Evolutionary conservation across 2,888 invertebrate species (phyloP).

Genomic region (Pachymerium ferrugineum): DNA sequence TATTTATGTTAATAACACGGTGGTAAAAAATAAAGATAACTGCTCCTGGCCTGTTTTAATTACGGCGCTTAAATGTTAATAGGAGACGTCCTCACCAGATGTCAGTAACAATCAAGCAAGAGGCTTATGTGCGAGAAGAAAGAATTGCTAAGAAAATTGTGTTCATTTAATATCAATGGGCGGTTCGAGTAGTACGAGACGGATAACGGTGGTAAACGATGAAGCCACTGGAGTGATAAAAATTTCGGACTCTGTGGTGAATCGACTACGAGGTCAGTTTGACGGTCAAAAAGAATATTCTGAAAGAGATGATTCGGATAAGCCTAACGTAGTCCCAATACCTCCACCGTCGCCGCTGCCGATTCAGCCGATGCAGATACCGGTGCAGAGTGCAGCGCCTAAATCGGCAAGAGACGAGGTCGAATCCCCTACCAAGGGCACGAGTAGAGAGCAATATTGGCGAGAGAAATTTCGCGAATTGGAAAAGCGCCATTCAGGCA

Average conservation of each 20-base stretch:
- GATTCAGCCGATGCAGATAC: not conserved
- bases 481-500: not conserved
- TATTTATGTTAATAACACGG: too few species aligned
- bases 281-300: not conserved
- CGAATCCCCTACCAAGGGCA: not conserved
- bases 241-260: conserved; percentile 29
- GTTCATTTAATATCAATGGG: too few species aligned
- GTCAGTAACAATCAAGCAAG: not conserved
- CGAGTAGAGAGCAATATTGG: conserved; percentile 10
- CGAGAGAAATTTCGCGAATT: conserved; percentile 15
- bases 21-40: too few species aligned
- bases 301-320: not conserved
- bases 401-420: not conserved
- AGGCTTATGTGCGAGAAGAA: not conserved
- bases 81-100: not conserved
- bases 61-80: not conserved
- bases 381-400: not conserved
- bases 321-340: not conserved
- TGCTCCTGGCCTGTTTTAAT: too few species aligned
- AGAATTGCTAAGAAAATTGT: not conserved
- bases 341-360: not conserved
- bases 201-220: conserved; percentile 28
- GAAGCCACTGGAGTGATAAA: conserved; percentile 17
- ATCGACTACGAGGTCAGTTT: conserved; percentile 4
- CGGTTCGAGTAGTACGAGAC: conserved; percentile 6